phyloP scores from a whole-genome alignment of 1,140 invertebrate species.

The Lamellibrachia luymesi region DNA sequence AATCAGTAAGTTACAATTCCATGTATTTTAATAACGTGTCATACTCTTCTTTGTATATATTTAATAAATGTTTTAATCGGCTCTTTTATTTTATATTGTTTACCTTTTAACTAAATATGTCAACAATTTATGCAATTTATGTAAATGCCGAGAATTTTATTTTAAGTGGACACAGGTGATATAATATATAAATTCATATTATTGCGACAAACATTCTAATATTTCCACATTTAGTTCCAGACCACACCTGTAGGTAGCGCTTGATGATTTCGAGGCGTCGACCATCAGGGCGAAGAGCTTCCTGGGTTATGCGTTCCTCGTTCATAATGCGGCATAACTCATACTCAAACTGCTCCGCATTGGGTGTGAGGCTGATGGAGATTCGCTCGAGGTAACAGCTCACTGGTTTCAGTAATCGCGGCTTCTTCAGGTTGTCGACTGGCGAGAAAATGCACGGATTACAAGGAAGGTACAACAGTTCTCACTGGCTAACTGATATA shows the following conservation, averaged over 20 bases:
- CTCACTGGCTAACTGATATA: too few relatives aligned
- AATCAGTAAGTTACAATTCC: too few relatives aligned
- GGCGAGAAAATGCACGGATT: background rate
- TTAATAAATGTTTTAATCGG: too few relatives aligned
- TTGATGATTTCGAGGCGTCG: constrained; percentile 14
- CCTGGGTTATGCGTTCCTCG: constrained; percentile 43
- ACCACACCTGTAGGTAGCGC: background rate
- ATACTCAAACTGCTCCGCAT: constrained; percentile 53
- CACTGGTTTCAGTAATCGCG: constrained; percentile 37
- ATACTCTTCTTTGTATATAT: too few relatives aligned
- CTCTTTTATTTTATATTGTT: too few relatives aligned
- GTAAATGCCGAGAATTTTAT: too few relatives aligned
- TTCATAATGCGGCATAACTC: constrained; percentile 40
- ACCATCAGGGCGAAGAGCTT: constrained; percentile 35
- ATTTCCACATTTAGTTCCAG: background rate
- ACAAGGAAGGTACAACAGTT: too few relatives aligned
- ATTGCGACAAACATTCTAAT: background rate
- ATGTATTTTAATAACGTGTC: too few relatives aligned
- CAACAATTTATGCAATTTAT: too few relatives aligned
- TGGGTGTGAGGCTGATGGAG: constrained; percentile 45
- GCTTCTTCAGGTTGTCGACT: constrained; percentile 46
- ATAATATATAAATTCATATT: too few relatives aligned
- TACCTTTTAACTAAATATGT: too few relatives aligned
- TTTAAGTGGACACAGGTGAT: too few relatives aligned
- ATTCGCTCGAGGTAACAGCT: constrained; percentile 46